A percentile compares a stretch with the other conserved stretches of the same genome.
Evolutionary conservation across 2,888 invertebrate genomes (phyloP).

Genomic region (Rhaphigaster nebulosa): DNA sequence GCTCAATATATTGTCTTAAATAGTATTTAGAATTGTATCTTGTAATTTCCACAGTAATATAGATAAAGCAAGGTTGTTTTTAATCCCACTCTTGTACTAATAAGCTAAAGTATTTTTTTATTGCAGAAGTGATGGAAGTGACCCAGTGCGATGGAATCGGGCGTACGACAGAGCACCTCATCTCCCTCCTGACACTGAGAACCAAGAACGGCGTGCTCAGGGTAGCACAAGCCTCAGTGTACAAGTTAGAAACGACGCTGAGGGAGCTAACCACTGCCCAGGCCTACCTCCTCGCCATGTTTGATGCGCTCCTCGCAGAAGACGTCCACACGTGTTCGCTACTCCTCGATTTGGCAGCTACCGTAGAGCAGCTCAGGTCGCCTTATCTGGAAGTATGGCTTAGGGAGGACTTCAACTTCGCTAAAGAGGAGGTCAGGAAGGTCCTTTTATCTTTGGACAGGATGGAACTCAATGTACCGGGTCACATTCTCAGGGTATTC

Average conservation of each 20-base stretch:
- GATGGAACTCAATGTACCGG: neutral
- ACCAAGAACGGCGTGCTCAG: neutral
- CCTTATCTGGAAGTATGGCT: neutral
- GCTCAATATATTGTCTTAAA: too few species aligned
- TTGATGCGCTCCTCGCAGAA: neutral
- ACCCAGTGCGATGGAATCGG: neutral
- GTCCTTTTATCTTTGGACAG: neutral
- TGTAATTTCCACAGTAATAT: too few species aligned
- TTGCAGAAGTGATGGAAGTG: conserved; percentile 15
- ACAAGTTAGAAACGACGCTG: neutral
- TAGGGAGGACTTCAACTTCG: conserved; percentile 15
- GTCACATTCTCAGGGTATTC: neutral
- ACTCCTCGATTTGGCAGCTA: neutral
- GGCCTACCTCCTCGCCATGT: neutral
- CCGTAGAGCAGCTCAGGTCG: neutral
- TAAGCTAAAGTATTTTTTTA: neutral
- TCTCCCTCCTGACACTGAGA: neutral
- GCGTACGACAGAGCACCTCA: neutral
- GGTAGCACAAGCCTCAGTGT: neutral
- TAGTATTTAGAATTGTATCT: too few species aligned
- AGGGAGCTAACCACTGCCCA: neutral
- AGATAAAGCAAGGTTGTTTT: too few species aligned
- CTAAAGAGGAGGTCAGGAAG: neutral
- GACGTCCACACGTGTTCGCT: neutral
- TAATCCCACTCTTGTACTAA: too few species aligned